A percentile compares a stretch with the other conserved stretches of the same genome.
These are phyloP conservation scores for Remorina albescens DNA, from an alignment of 2,797 vertebrate species.

Conservation along the genomic window DNA sequence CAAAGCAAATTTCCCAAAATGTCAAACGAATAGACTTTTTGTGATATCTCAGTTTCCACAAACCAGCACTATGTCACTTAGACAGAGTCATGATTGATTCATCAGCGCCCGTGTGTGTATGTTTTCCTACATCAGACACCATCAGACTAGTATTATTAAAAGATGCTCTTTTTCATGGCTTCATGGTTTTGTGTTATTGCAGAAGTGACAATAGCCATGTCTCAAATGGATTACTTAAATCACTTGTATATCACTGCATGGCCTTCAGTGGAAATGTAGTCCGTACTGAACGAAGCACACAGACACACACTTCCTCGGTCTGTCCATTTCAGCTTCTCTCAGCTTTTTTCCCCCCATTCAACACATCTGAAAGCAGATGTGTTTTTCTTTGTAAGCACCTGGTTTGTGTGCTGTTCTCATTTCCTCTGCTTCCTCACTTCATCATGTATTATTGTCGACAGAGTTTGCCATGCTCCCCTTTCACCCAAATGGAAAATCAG, in stretches of 20 bases:
- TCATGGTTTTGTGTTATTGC: constrained; percentile 6
- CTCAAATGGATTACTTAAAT: not conserved
- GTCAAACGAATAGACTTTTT: not conserved
- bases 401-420: constrained; percentile 68
- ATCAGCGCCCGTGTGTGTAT: not conserved
- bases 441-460: constrained; percentile 64
- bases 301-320: constrained; percentile 14
- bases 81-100: not conserved
- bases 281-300: not conserved
- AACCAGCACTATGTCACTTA: too few relatives aligned
- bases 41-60: not conserved
- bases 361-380: constrained; percentile 63
- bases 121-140: not conserved
- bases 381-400: constrained; percentile 71
- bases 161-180: not conserved
- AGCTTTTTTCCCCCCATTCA: constrained; percentile 22
- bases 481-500: constrained; percentile 66
- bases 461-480: constrained; percentile 53
- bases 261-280: constrained; percentile 23
- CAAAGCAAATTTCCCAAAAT: not conserved
- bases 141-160: not conserved
- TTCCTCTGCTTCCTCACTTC: constrained; percentile 67
- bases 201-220: not conserved
- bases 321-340: constrained; percentile 25
- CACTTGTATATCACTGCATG: constrained; percentile 44